Conservation (phyloP, 2,888 invertebrate genomes). For the Cerastis rubricosa region DNA sequence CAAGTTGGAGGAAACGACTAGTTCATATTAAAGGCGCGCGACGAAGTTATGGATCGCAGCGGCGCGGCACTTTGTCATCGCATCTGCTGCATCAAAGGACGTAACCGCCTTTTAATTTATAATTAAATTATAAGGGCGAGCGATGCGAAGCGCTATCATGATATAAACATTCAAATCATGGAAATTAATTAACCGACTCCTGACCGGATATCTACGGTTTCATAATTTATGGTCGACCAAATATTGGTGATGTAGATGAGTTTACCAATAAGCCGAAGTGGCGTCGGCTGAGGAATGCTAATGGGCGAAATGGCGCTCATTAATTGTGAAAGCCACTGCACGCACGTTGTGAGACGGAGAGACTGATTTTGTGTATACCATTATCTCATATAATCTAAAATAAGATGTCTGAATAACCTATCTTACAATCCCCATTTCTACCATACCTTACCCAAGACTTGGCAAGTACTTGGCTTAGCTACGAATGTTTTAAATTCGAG, state of each 20-base stretch:
- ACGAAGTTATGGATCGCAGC: constrained; percentile 77
- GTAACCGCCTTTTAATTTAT: constrained; percentile 71
- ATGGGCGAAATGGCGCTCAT: constrained; percentile 80
- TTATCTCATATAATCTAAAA: constrained; percentile 57
- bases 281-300: constrained; percentile 81
- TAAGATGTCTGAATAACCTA: background rate
- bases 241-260: constrained; percentile 80
- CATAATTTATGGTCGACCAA: constrained; percentile 78
- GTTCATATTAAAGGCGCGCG: constrained; percentile 81
- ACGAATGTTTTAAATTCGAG: constrained; percentile 71
- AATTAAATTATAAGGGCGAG: constrained; percentile 73
- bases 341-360: constrained; percentile 48
- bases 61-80: constrained; percentile 77
- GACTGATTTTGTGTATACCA: constrained; percentile 64
- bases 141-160: constrained; percentile 51
- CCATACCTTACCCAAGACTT: constrained; percentile 16
- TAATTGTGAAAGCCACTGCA: constrained; percentile 74
- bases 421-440: background rate
- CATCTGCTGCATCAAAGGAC: constrained; percentile 79
- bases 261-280: constrained; percentile 77
- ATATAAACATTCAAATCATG: constrained; percentile 74
- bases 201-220: constrained; percentile 69
- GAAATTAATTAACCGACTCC: constrained; percentile 72
- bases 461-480: constrained; percentile 67
- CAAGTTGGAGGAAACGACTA: constrained; percentile 79